phyloP scores from a whole-genome alignment of 2,797 vertebrate genomes.

The Mus minutoides region DNA sequence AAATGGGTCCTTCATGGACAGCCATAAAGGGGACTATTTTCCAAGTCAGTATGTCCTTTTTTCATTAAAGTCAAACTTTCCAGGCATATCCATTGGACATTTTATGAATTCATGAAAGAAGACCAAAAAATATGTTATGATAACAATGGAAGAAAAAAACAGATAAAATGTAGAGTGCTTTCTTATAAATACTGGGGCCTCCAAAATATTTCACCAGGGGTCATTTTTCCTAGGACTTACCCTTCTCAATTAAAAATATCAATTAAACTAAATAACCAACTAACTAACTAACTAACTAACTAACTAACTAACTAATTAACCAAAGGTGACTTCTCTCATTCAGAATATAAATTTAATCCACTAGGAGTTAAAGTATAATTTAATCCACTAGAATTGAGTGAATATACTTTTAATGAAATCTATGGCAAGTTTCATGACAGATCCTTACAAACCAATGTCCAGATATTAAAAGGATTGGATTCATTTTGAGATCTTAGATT shows the following conservation, averaged over 20 bases:
- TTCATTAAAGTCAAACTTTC: not conserved
- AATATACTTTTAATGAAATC: not conserved
- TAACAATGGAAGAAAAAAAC: not conserved
- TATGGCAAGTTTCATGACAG: not conserved
- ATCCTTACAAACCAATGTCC: not conserved
- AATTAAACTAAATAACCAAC: not conserved
- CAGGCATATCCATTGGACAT: not conserved
- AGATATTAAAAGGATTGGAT: not conserved
- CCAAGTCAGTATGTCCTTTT: not conserved
- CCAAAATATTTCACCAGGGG: not conserved
- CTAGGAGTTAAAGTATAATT: not conserved
- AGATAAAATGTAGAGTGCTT: not conserved
- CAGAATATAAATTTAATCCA: not conserved
- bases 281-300: not conserved
- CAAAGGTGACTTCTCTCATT: not conserved
- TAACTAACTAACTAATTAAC: not conserved
- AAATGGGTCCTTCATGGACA: not conserved
- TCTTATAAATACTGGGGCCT: not conserved
- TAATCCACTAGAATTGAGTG: not conserved
- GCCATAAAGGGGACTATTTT: not conserved
- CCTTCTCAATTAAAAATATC: not conserved
- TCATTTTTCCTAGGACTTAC: too few species aligned
- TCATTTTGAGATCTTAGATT: not conserved
- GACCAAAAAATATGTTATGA: conserved; percentile 25
- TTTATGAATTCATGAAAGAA: not conserved